Base-by-base conservation (phyloP, 2,888 invertebrate genomes). In the Drosophila picticornis region DNA sequence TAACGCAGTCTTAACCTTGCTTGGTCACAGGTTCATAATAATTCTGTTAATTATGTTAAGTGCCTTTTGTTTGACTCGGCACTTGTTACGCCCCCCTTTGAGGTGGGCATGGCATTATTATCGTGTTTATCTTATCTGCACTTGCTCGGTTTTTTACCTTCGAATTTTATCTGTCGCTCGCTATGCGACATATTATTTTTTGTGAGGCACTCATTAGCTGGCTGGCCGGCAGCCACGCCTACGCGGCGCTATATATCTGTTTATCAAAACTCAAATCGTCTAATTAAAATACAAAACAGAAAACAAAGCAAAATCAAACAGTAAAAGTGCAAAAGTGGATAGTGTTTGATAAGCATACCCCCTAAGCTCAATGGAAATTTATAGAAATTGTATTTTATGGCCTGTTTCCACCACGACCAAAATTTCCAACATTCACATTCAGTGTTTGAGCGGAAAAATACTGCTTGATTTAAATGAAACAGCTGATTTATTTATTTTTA, bases 161-260 rank as follows among this genome's bases (percentile, higher is more conserved):
- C 25, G 48, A 53, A 62, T 56, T 64, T 48, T 68, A 58, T 74
- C 57, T 72, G 43, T 51, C 36, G 31, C 40, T 58, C 7, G 59
- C 55, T 65, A 69, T 82, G 83, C 69, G 83, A 72, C 67, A 70
- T 63, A 72, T 75, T 70, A 59, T 62, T 31, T 50, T 40, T 27
- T 55, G 31, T 56, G 31, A 36, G 48, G 11, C 36, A 38, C 19
- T 67, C n/a, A 70, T 85, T 84, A 75, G 65, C 34, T 63, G n/a
- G 31, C 27, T 69, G 62, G 34, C 34, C 65, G 62, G 34, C 75
- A 58, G 68, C 61, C 83, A 77, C 83, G 80, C 84, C 88, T 59
- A 77, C 70, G 19, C 25, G 11, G 27, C 48, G 32, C 53, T 55
- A 66, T 43, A 50, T 50, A 70, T 59, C 48, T 57, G 48, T 31